Percentiles rank a stretch among this genome's conserved stretches.
These are phyloP conservation scores for Corythaeola cristata DNA, from an alignment of 2,113 vertebrate genomes.

Conservation along the genomic window DNA sequence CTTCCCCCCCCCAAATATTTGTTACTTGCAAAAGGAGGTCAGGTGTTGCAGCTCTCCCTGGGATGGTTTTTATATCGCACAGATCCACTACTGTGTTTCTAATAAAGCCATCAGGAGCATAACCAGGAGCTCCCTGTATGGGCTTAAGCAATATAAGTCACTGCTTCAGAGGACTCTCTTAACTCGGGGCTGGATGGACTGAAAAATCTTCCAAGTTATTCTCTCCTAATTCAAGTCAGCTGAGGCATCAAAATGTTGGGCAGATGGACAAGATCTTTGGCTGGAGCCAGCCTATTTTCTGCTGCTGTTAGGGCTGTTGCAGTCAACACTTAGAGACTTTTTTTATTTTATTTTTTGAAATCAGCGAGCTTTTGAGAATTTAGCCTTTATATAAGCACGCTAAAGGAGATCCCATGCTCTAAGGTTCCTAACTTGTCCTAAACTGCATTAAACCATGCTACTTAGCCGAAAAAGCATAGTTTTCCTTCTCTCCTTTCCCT, in stretches of 20 bases:
- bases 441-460: neutral
- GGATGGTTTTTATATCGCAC: neutral
- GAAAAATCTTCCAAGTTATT: constrained; percentile 60
- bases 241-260: constrained; percentile 50
- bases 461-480: neutral
- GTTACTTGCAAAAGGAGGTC: neutral
- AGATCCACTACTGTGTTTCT: constrained; percentile 21
- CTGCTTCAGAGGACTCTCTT: constrained; percentile 7
- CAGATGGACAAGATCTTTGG: constrained; percentile 38
- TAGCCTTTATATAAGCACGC: neutral
- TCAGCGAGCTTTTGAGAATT: constrained; percentile 12
- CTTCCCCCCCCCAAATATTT: neutral
- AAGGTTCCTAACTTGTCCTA: neutral
- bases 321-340: neutral
- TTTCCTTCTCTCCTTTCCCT: neutral
- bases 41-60: neutral
- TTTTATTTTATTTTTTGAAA: neutral
- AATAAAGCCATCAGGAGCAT: constrained; percentile 47
- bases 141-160: neutral
- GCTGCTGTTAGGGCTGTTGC: neutral
- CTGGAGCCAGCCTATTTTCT: neutral
- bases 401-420: neutral
- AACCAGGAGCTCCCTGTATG: constrained; percentile 4
- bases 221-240: constrained; percentile 63
- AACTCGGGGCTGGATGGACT: constrained; percentile 13